These are phyloP conservation scores for Myocastor coypus DNA, from an alignment of 2,113 vertebrate species.

Conservation along the genomic window DNA sequence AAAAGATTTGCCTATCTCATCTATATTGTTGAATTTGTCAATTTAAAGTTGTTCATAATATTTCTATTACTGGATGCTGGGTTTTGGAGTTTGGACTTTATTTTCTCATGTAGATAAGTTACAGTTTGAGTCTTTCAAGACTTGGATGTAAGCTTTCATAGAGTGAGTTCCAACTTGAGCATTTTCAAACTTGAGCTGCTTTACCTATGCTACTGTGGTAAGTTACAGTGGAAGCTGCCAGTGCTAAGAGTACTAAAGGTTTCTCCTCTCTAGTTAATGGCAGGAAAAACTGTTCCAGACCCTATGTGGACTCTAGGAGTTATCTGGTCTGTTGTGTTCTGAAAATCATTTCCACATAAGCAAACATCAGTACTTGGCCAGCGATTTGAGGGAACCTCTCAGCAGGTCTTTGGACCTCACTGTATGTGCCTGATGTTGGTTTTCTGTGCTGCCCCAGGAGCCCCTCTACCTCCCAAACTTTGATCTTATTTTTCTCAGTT, in stretches of 20 bases:
- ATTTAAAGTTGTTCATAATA: not conserved
- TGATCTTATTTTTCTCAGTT: not conserved
- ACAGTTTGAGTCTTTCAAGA: not conserved
- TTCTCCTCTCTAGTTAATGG: not conserved
- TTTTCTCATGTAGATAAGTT: not conserved
- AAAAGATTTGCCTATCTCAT: not conserved
- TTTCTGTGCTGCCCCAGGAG: not conserved
- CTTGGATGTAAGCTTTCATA: not conserved
- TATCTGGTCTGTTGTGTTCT: not conserved
- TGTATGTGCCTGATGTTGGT: not conserved
- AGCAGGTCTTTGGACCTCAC: not conserved
- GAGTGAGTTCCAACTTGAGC: not conserved
- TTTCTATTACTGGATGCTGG: not conserved
- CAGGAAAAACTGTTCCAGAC: not conserved
- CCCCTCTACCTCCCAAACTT: not conserved
- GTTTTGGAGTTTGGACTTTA: not conserved
- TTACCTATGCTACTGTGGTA: not conserved
- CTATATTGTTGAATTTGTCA: not conserved
- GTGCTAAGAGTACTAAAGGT: not conserved
- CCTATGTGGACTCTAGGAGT: not conserved
- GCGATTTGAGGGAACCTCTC: not conserved
- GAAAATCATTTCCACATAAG: not conserved
- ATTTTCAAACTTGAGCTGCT: not conserved
- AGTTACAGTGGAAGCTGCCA: not conserved
- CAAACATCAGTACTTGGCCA: not conserved